Percentiles rank a stretch among this genome's conserved stretches.
These are phyloP conservation scores for Teleiodes luculella DNA, from an alignment of 2,888 invertebrate genomes.

Conservation along the genomic window DNA sequence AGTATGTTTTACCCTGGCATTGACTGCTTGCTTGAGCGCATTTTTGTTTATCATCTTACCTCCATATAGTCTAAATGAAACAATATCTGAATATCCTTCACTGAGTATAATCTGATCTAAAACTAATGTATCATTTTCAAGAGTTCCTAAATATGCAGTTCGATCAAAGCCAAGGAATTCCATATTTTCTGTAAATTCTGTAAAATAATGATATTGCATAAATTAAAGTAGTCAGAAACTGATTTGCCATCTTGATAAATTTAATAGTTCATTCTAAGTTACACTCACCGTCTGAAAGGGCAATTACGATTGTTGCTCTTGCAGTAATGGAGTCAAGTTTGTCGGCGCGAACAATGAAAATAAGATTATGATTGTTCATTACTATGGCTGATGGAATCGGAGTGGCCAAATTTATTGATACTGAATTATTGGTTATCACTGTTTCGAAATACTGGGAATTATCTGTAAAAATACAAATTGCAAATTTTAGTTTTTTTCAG, in stretches of 20 bases:
- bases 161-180: slow-evolving; percentile 4
- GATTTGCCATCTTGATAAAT: background rate
- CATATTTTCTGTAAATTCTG: background rate
- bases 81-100: slow-evolving; percentile 30
- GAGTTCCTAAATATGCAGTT: slow-evolving; percentile 2
- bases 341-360: slow-evolving; percentile 27
- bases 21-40: too few species aligned
- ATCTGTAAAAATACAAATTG: slow-evolving; percentile 21
- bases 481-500: too few species aligned
- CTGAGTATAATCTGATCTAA: slow-evolving; percentile 22
- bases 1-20: too few species aligned
- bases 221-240: too few species aligned
- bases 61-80: slow-evolving; percentile 34
- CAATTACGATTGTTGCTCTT: slow-evolving; percentile 30
- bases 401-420: slow-evolving; percentile 16
- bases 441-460: slow-evolving; percentile 27
- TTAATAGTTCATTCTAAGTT: too few species aligned
- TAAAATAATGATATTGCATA: too few species aligned
- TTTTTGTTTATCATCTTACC: too few species aligned
- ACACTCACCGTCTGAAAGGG: slow-evolving; percentile 21
- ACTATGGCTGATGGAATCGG: slow-evolving; percentile 29
- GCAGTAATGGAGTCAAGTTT: slow-evolving; percentile 23
- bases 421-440: slow-evolving; percentile 18
- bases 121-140: slow-evolving; percentile 1
- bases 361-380: slow-evolving; percentile 27